Percentiles rank a stretch among this genome's conserved stretches.
Evolutionary conservation across 2,797 vertebrate species (phyloP).

Genomic region (Malacoctenus gilli): DNA sequence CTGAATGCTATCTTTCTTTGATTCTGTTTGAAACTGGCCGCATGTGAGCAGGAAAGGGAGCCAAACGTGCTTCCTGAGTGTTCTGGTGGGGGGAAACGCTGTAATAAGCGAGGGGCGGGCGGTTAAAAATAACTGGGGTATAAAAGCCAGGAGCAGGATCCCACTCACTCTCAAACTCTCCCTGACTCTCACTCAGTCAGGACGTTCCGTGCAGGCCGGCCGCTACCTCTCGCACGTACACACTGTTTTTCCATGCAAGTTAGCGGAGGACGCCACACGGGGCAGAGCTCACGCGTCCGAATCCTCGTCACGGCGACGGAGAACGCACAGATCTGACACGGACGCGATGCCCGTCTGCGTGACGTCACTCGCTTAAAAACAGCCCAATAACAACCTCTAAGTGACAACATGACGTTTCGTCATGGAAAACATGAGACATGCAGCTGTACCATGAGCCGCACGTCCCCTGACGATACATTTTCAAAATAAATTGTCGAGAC

Average conservation of each 20-base stretch:
- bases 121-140: constrained; percentile 98
- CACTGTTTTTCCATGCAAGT: constrained; percentile 67
- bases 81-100: constrained; percentile 90
- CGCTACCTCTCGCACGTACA: constrained; percentile 56
- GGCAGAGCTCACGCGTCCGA: constrained; percentile 51
- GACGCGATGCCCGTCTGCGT: constrained; percentile 41
- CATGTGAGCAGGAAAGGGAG: constrained; percentile 92
- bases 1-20: constrained; percentile 92
- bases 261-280: constrained; percentile 33
- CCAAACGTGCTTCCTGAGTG: constrained; percentile 95
- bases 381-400: constrained; percentile 29
- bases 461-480: background rate
- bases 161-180: constrained; percentile 81
- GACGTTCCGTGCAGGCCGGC: constrained; percentile 55
- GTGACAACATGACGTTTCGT: constrained; percentile 37
- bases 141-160: constrained; percentile 89
- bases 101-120: constrained; percentile 90
- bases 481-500: background rate
- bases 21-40: constrained; percentile 87
- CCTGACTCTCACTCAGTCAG: constrained; percentile 64
- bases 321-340: constrained; percentile 52
- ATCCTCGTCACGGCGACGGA: constrained; percentile 52
- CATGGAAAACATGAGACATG: constrained; percentile 52
- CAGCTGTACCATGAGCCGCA: background rate
- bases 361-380: constrained; percentile 32